These are phyloP conservation scores for Champsocephalus esox DNA, from an alignment of 2,797 vertebrate species.

Conservation along the genomic window DNA sequence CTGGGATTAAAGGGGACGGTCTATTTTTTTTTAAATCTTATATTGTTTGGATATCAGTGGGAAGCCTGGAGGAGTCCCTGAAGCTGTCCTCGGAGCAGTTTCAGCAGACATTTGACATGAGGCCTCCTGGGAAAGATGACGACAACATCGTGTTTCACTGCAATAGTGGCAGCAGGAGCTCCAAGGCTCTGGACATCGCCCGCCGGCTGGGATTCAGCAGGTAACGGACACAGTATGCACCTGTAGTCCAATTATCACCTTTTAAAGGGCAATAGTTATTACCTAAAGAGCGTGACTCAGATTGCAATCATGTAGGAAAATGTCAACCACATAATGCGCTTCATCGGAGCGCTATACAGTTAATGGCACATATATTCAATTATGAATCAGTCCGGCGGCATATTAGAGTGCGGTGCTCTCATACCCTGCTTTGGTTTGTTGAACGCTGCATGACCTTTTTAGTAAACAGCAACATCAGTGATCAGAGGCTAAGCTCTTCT, in stretches of 20 bases:
- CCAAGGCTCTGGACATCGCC: slow-evolving; percentile 73
- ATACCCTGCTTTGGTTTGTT: slow-evolving; percentile 3
- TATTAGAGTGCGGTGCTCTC: not conserved
- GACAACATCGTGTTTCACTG: slow-evolving; percentile 82
- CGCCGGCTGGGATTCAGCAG: slow-evolving; percentile 73
- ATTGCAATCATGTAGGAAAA: not conserved
- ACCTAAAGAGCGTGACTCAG: not conserved
- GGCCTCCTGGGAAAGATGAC: slow-evolving; percentile 70
- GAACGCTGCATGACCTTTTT: slow-evolving; percentile 6
- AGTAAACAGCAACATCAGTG: not conserved
- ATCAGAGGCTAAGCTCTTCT: slow-evolving; percentile 5
- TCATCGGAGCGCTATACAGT: not conserved
- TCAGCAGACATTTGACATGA: slow-evolving; percentile 70
- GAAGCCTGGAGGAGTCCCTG: slow-evolving; percentile 76
- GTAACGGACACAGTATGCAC: slow-evolving; percentile 42
- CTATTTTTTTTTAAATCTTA: not conserved
- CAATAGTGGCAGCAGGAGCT: slow-evolving; percentile 74
- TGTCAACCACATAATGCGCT: not conserved
- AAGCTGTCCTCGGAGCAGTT: slow-evolving; percentile 74
- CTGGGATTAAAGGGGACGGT: not conserved
- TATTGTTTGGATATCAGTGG: slow-evolving; percentile 64
- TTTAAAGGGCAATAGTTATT: not conserved
- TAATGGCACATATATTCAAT: slow-evolving; percentile 3
- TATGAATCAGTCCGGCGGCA: slow-evolving; percentile 6
- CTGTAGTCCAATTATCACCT: not conserved